These are phyloP conservation scores for Chrysopilus asiliformis DNA, from an alignment of 2,888 invertebrate genomes.

Conservation along the genomic window DNA sequence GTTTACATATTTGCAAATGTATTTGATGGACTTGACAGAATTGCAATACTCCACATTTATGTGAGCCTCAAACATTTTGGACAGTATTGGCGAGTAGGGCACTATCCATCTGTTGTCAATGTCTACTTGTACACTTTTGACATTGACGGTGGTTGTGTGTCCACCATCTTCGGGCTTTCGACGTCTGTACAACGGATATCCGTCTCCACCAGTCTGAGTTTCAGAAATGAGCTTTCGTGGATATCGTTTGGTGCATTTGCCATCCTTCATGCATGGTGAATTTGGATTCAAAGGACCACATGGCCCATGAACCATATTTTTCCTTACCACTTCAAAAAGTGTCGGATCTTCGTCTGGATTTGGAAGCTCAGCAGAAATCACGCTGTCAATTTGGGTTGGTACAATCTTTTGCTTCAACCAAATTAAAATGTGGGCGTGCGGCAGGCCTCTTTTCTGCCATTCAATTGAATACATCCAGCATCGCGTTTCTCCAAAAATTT, in stretches of 20 bases:
- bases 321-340: constrained; percentile 18
- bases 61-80: too few species aligned
- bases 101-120: constrained; percentile 25
- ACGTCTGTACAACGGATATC: constrained; percentile 26
- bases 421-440: constrained; percentile 23
- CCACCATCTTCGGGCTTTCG: constrained; percentile 18
- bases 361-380: constrained; percentile 20
- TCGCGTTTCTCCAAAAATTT: constrained; percentile 9
- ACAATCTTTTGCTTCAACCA: constrained; percentile 23
- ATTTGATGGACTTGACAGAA: too few species aligned
- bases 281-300: constrained; percentile 20
- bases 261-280: constrained; percentile 24
- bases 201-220: constrained; percentile 24
- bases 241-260: constrained; percentile 27
- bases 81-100: constrained; percentile 21
- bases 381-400: constrained; percentile 22
- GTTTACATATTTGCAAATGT: too few species aligned
- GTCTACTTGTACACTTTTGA: constrained; percentile 3
- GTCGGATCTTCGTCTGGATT: constrained; percentile 13
- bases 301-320: constrained; percentile 29
- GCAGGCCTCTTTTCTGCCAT: constrained; percentile 25
- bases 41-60: too few species aligned
- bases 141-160: constrained; percentile 11
- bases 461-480: constrained; percentile 21
- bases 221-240: constrained; percentile 18